phyloP scores from a whole-genome alignment of 2,113 vertebrate genomes.

The Pseudopipra pipra region DNA sequence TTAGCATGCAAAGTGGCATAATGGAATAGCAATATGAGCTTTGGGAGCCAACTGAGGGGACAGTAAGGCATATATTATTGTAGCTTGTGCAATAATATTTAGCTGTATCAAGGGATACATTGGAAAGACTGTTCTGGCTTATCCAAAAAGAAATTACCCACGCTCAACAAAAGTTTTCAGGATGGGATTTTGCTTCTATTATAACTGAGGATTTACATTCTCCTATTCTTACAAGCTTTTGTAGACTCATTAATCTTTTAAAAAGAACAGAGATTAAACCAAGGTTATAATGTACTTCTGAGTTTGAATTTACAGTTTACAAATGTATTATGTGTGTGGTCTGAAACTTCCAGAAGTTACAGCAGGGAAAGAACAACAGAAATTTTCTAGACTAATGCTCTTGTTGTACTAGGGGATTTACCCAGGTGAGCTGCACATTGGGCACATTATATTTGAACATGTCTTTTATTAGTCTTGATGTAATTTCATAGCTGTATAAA shows the following conservation, averaged over 20 bases:
- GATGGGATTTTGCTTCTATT: background rate
- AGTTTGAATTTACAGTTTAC: background rate
- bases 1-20: constrained; percentile 11
- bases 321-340: background rate
- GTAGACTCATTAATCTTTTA: background rate
- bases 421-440: background rate
- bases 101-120: background rate
- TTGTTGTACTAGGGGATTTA: background rate
- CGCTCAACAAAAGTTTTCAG: background rate
- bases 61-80: background rate
- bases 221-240: background rate
- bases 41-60: background rate
- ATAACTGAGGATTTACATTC: background rate
- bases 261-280: background rate
- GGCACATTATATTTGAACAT: background rate
- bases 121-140: background rate
- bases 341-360: background rate
- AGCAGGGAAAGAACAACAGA: background rate
- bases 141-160: background rate
- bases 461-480: background rate
- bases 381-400: background rate
- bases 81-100: background rate
- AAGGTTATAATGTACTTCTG: background rate
- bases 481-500: background rate
- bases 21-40: background rate